These are phyloP conservation scores for Thelaira solivaga DNA, from an alignment of 2,888 invertebrate genomes.

Conservation along the genomic window DNA sequence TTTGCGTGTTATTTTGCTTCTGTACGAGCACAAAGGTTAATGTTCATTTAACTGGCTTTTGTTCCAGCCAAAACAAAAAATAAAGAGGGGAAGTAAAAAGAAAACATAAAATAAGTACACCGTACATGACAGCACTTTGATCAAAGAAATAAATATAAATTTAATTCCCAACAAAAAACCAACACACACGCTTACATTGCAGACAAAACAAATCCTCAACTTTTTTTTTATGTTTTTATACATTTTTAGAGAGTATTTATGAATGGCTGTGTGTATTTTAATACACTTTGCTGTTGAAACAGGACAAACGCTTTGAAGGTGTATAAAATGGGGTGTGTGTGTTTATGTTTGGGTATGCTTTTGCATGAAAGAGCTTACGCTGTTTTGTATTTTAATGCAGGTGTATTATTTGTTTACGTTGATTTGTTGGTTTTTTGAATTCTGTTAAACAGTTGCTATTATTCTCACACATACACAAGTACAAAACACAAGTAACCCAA, in stretches of 20 bases:
- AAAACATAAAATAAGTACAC: slow-evolving; percentile 5
- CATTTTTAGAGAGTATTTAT: not conserved
- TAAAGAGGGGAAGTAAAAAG: not conserved
- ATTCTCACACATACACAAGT: no score
- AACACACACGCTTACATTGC: not conserved
- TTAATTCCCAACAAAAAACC: not conserved
- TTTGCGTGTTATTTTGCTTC: slow-evolving; percentile 34
- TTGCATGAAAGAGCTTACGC: not conserved
- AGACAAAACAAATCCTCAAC: slow-evolving; percentile 36
- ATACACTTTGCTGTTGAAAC: slow-evolving; percentile 32
- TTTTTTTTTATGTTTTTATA: no score
- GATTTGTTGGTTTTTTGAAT: slow-evolving; percentile 27
- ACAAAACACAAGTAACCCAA: no score
- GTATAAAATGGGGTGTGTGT: no score
- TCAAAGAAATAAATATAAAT: slow-evolving; percentile 8
- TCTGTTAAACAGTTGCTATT: slow-evolving; percentile 24
- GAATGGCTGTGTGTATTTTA: slow-evolving; percentile 16
- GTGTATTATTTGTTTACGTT: slow-evolving; percentile 48
- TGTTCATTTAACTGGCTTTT: slow-evolving; percentile 44
- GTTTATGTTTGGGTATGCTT: not conserved
- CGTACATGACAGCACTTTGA: slow-evolving; percentile 51
- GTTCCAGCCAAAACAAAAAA: not conserved
- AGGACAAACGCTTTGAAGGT: slow-evolving; percentile 4
- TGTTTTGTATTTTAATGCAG: slow-evolving; percentile 40
- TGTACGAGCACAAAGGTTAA: slow-evolving; percentile 56